These are phyloP conservation scores for Eupithecia vulgata DNA, from an alignment of 2,888 invertebrate species.

Conservation along the genomic window DNA sequence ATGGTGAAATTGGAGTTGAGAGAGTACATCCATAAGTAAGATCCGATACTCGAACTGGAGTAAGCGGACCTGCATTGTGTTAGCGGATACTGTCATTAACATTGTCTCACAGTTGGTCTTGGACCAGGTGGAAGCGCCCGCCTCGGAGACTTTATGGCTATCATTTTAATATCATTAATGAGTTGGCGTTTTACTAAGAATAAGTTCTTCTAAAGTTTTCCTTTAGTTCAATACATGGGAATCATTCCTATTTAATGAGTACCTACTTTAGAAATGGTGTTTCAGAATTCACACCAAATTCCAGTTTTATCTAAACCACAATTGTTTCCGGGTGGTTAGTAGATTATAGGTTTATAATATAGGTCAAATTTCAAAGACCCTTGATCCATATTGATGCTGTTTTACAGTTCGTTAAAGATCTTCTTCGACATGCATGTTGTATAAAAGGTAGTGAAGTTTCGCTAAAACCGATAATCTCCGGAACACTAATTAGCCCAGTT, in stretches of 20 bases:
- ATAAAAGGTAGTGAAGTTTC: background rate
- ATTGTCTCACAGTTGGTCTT: background rate
- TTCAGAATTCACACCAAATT: background rate
- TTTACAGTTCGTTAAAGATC: background rate
- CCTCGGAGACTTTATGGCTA: too few species aligned
- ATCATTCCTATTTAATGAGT: background rate
- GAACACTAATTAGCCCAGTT: background rate
- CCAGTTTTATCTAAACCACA: background rate
- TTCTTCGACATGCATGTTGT: background rate
- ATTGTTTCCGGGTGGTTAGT: background rate
- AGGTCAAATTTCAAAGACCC: background rate
- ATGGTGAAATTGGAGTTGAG: background rate
- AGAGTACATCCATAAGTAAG: background rate
- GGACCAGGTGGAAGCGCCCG: background rate
- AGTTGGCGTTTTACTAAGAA: too few species aligned
- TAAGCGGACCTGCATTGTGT: slow-evolving; percentile 4
- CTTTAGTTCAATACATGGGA: too few species aligned
- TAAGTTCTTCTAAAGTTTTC: too few species aligned
- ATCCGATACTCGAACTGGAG: background rate
- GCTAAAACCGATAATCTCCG: too few species aligned
- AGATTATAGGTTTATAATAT: background rate
- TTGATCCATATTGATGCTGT: background rate
- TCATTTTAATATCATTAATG: too few species aligned
- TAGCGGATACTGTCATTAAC: background rate
- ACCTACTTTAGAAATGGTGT: background rate